Evolutionary conservation across 2,113 vertebrate species (phyloP), one percentile per base, ranked within the genome.

Genomic region (Propithecus coquereli): DNA sequence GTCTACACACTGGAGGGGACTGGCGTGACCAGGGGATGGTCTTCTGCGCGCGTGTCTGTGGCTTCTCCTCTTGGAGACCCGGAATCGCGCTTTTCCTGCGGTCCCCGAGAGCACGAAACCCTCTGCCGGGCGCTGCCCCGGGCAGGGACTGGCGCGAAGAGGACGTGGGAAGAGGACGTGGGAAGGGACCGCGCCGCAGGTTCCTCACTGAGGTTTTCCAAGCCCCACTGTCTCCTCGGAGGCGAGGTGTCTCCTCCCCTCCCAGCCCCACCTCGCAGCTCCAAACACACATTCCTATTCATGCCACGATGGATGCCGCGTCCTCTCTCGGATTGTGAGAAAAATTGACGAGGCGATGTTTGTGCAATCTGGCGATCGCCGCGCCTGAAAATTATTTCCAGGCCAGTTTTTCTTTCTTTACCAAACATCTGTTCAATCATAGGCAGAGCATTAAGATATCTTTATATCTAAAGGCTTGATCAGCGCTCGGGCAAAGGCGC

Each of bases 211-310:
- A 63, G 66, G n/a, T 52, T 68, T 17, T 45, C 59, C 30, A 57
- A 12, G 17, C 37, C 10, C 34, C 37, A 0, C 9, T 0, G 20
- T 18, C 79, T 70, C 91, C 18, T 8, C 3, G 34, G 57, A 6
- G 52, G 18, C n/a, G 47, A 63, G 1, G 22, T 11, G 34, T 76
- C 30, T 76, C 91, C 77, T 65, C n/a, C 32, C 30, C n/a, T 40
- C 23, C 8, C 7, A 4, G 71, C 87, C 94, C 95, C 88, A 40
- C 93, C 96, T 79, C 22, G 10, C 16, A 2, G 25, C 76, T 89
- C 87, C 87, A 73, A 68, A 80, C 73, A 74, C 93, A 50, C 84
- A 81, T 87, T 91, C 94, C 94, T 34, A 32, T 92, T 87, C 89
- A 9, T 5, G 20, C 68, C 90, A 27, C 30, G 52, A 37, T 34